phyloP scores from a whole-genome alignment of 1,140 invertebrate genomes.

The Drosophila suzukii region DNA sequence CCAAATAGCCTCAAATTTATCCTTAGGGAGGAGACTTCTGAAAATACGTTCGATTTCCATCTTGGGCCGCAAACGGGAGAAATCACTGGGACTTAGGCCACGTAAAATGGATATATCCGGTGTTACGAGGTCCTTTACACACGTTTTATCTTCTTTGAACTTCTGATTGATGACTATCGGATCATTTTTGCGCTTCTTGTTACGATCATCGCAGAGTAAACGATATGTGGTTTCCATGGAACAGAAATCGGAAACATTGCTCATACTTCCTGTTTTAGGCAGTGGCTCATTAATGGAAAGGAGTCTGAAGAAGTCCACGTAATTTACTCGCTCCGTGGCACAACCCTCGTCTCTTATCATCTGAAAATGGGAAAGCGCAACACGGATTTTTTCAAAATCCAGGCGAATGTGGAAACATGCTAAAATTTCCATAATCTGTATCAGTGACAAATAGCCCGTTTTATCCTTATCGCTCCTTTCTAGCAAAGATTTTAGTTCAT shows the following conservation, averaged over 20 bases:
- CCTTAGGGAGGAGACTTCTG: conserved; percentile 24
- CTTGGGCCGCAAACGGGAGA: conserved; percentile 45
- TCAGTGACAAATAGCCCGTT: conserved; percentile 37
- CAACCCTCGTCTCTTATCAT: conserved; percentile 53
- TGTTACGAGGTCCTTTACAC: conserved; percentile 44
- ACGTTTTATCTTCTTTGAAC: conserved; percentile 18
- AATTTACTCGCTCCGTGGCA: conserved; percentile 56
- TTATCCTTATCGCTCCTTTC: conserved; percentile 48
- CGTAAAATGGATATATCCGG: conserved; percentile 37
- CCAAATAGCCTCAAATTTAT: conserved; percentile 60
- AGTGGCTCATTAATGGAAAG: conserved; percentile 54
- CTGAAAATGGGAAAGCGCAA: conserved; percentile 38
- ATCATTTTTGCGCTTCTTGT: conserved; percentile 25
- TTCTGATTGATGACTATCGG: neutral
- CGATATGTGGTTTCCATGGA: conserved; percentile 66
- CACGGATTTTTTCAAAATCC: conserved; percentile 51
- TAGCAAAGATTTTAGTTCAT: conserved; percentile 41
- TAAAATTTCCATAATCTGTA: conserved; percentile 49
- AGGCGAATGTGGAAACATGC: conserved; percentile 32
- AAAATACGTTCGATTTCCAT: conserved; percentile 53
- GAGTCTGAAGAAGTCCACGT: conserved; percentile 51
- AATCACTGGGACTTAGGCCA: conserved; percentile 54
- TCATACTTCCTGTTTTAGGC: conserved; percentile 48
- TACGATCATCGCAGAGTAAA: conserved; percentile 54
- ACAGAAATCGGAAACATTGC: conserved; percentile 16